A percentile compares a stretch with the other conserved stretches of the same genome.
phyloP scores from a whole-genome alignment of 2,888 invertebrate species.

The Laspeyria flexula region DNA sequence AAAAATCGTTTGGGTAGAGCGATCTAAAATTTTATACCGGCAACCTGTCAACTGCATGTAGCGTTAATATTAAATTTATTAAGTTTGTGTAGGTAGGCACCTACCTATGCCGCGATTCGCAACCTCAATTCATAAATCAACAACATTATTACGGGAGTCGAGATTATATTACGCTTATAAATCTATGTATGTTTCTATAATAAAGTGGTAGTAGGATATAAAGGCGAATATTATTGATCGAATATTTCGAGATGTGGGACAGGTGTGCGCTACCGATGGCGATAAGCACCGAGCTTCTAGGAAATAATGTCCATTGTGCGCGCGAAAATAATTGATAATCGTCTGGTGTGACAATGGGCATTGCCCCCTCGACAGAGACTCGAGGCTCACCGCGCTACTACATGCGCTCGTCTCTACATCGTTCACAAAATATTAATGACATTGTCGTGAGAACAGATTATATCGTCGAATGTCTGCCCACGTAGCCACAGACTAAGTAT shows the following conservation, averaged over 20 bases:
- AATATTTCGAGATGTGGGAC: slow-evolving; percentile 67
- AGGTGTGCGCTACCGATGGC: slow-evolving; percentile 86
- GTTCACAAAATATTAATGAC: slow-evolving; percentile 42
- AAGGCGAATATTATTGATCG: slow-evolving; percentile 27
- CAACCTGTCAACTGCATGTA: slow-evolving; percentile 18
- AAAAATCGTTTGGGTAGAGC: slow-evolving; percentile 5
- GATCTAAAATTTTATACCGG: slow-evolving; percentile 10
- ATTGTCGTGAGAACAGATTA: slow-evolving; percentile 26
- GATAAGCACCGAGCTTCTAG: slow-evolving; percentile 66
- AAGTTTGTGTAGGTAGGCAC: no score
- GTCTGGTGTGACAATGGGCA: slow-evolving; percentile 46
- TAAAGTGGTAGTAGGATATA: background rate
- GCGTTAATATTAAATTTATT: slow-evolving; percentile 11
- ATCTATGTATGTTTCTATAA: background rate
- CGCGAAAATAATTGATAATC: slow-evolving; percentile 69
- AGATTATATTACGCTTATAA: no score
- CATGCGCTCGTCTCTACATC: slow-evolving; percentile 17
- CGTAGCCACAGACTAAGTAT: slow-evolving; percentile 5
- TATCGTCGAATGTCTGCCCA: slow-evolving; percentile 21
- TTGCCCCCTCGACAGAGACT: slow-evolving; percentile 34
- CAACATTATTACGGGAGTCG: background rate
- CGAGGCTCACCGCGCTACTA: slow-evolving; percentile 15
- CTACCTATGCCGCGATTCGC: background rate
- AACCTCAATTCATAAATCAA: background rate
- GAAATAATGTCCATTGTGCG: slow-evolving; percentile 67